Conservation (phyloP, 2,113 vertebrate genomes). For the Laticauda laticaudata region DNA sequence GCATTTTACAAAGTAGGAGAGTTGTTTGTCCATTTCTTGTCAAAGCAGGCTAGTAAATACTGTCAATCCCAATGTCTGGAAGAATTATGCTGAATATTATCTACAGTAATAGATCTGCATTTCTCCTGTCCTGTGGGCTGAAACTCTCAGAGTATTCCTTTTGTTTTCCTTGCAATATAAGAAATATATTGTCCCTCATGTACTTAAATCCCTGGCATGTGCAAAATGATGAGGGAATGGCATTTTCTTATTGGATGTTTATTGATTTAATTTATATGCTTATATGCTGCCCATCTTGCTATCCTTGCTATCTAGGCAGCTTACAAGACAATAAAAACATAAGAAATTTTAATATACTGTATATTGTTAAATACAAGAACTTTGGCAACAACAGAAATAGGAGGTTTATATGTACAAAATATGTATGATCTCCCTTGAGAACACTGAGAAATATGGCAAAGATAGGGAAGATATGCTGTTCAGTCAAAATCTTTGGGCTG, state of each 20-base stretch:
- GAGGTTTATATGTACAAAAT: background rate
- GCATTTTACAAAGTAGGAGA: background rate
- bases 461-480: background rate
- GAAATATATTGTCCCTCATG: background rate
- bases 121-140: background rate
- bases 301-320: background rate
- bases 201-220: background rate
- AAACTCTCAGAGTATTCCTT: background rate
- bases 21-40: background rate
- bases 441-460: background rate
- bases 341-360: background rate
- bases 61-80: background rate
- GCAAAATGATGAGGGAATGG: background rate
- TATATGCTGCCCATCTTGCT: background rate
- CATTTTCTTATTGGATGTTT: background rate
- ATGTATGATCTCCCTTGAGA: background rate
- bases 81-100: background rate
- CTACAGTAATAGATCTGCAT: background rate
- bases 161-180: background rate
- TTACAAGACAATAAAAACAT: background rate
- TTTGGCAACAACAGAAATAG: background rate
- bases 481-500: background rate
- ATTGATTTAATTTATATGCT: background rate
- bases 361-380: background rate
- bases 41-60: background rate